A percentile compares a stretch with the other conserved stretches of the same genome.
These are phyloP conservation scores for Drosophila ohnishii DNA, from an alignment of 1,140 invertebrate genomes.

Conservation along the genomic window DNA sequence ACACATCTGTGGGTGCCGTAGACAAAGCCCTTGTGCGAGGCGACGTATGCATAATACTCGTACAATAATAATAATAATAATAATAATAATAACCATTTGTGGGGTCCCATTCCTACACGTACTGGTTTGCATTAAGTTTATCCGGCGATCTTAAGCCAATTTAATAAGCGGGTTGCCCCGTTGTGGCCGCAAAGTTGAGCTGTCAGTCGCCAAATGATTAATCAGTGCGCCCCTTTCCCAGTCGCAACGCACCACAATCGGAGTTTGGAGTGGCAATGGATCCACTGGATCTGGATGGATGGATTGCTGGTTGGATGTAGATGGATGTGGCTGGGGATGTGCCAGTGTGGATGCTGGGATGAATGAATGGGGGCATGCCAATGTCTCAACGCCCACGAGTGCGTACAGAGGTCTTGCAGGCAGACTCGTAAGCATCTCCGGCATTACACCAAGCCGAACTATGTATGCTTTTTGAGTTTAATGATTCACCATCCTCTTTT, in stretches of 20 bases:
- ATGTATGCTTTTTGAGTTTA: not conserved
- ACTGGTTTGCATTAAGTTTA: slow-evolving; percentile 66
- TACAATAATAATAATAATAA: slow-evolving; percentile 16
- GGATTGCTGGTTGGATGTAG: slow-evolving; percentile 18
- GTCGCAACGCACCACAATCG: slow-evolving; percentile 60
- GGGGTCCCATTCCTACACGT: slow-evolving; percentile 80
- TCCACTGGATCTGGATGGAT: slow-evolving; percentile 28
- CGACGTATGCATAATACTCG: slow-evolving; percentile 58
- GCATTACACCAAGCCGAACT: not conserved
- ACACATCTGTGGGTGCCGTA: slow-evolving; percentile 61
- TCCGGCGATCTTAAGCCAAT: slow-evolving; percentile 81
- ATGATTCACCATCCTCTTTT: not conserved
- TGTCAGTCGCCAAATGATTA: slow-evolving; percentile 80
- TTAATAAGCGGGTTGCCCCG: slow-evolving; percentile 77
- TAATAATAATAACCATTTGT: slow-evolving; percentile 68
- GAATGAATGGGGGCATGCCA: slow-evolving; percentile 59
- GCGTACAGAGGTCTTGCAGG: slow-evolving; percentile 16
- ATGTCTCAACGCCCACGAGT: slow-evolving; percentile 65
- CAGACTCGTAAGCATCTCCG: not conserved
- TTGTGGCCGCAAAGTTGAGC: slow-evolving; percentile 74
- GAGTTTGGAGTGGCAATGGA: slow-evolving; percentile 37
- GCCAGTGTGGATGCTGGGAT: slow-evolving; percentile 30
- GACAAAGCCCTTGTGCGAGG: slow-evolving; percentile 48
- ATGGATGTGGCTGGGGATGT: slow-evolving; percentile 22
- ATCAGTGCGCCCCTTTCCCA: slow-evolving; percentile 51